Evolutionary conservation across 2,888 invertebrate genomes (phyloP).

Genomic region (Leptopilina drosophilae): DNA sequence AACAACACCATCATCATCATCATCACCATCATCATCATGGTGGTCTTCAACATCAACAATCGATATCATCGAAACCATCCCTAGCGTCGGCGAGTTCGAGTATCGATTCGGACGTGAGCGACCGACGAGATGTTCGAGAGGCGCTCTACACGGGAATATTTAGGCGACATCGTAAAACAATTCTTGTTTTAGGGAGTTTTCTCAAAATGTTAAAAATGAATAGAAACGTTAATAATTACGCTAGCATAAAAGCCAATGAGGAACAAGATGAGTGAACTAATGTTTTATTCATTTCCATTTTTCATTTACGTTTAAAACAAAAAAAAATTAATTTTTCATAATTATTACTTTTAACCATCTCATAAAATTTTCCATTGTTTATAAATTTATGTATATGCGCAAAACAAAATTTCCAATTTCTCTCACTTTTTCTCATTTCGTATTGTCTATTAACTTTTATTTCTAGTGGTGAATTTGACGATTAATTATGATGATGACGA

Average conservation of each 20-base stretch:
- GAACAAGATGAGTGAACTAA: constrained; percentile 67
- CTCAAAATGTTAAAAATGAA: constrained; percentile 76
- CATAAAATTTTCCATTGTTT: too few relatives aligned
- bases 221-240: constrained; percentile 76
- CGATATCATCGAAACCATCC: constrained; percentile 73
- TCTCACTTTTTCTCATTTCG: too few relatives aligned
- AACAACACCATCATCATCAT: constrained; percentile 57
- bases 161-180: constrained; percentile 74
- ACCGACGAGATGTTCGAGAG: constrained; percentile 73
- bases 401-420: too few relatives aligned
- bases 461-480: too few relatives aligned
- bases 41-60: constrained; percentile 61
- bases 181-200: constrained; percentile 75
- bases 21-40: too few relatives aligned
- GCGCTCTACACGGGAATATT: constrained; percentile 75
- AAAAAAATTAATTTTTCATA: too few relatives aligned
- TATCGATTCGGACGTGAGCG: constrained; percentile 75
- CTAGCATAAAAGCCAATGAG: constrained; percentile 75
- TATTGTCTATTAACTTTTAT: too few relatives aligned
- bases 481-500: too few relatives aligned
- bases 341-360: neutral
- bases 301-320: too few relatives aligned
- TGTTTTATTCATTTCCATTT: too few relatives aligned
- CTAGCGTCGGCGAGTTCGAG: constrained; percentile 72
- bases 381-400: too few relatives aligned